These are phyloP conservation scores for Polymixis flavicincta DNA, from an alignment of 2,888 invertebrate species.

Conservation along the genomic window DNA sequence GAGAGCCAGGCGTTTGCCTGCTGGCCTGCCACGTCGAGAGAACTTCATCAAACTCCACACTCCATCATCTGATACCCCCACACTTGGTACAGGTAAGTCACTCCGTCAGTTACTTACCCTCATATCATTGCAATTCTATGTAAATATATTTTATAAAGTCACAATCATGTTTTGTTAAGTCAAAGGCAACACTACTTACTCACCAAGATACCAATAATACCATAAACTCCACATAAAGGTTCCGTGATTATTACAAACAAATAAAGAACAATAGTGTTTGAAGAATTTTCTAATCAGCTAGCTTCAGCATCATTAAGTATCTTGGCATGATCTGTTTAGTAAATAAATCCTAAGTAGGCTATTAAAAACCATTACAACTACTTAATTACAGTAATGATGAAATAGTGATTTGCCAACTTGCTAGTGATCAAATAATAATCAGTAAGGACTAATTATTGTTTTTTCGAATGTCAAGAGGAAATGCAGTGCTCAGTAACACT, in stretches of 20 bases:
- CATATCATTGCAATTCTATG: slow-evolving; percentile 46
- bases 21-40: slow-evolving; percentile 84
- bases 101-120: slow-evolving; percentile 1
- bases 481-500: slow-evolving; percentile 88
- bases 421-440: slow-evolving; percentile 59
- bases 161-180: slow-evolving; percentile 44
- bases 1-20: slow-evolving; percentile 88
- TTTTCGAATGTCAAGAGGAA: slow-evolving; percentile 86
- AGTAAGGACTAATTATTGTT: slow-evolving; percentile 74
- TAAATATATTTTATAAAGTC: slow-evolving; percentile 52
- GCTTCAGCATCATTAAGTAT: slow-evolving; percentile 47
- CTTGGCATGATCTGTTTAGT: slow-evolving; percentile 51
- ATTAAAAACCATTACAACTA: slow-evolving; percentile 49
- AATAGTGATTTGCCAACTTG: slow-evolving; percentile 46
- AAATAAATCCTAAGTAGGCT: slow-evolving; percentile 46
- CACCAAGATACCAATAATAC: slow-evolving; percentile 20
- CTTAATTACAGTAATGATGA: slow-evolving; percentile 41
- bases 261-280: slow-evolving; percentile 8
- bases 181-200: slow-evolving; percentile 20
- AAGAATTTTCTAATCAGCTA: slow-evolving; percentile 31
- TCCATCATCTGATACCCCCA: slow-evolving; percentile 85
- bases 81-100: slow-evolving; percentile 77
- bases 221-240: slow-evolving; percentile 14
- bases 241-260: slow-evolving; percentile 31
- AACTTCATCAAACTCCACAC: slow-evolving; percentile 80